A percentile compares a stretch with the other conserved stretches of the same genome.
These are phyloP conservation scores for Delphinapterus leucas DNA, from an alignment of 2,113 vertebrate genomes.

Conservation along the genomic window DNA sequence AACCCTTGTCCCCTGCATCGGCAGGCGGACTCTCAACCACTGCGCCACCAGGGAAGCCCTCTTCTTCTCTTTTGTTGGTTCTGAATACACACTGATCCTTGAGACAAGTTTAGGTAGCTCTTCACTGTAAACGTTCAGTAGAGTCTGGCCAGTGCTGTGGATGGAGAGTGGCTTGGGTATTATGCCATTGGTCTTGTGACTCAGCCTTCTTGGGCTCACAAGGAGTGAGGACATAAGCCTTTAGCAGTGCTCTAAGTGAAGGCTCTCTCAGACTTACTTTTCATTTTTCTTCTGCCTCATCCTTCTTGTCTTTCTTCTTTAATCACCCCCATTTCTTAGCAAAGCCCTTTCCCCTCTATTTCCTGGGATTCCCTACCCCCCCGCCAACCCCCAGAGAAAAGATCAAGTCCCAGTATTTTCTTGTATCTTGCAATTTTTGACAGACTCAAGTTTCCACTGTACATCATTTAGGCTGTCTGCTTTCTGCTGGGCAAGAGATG, in stretches of 20 bases:
- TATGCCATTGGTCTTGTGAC: not conserved
- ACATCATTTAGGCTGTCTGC: not conserved
- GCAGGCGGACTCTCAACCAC: too few relatives aligned
- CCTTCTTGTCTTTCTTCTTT: not conserved
- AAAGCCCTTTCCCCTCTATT: not conserved
- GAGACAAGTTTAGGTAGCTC: not conserved
- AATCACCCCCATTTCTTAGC: not conserved
- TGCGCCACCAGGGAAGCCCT: not conserved
- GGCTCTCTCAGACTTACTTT: not conserved
- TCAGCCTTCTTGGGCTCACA: not conserved
- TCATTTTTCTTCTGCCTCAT: not conserved
- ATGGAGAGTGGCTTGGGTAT: not conserved
- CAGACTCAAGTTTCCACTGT: not conserved
- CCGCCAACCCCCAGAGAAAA: not conserved
- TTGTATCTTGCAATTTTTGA: not conserved
- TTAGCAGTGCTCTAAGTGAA: not conserved
- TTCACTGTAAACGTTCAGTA: not conserved
- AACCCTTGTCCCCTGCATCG: too few relatives aligned
- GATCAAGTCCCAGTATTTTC: not conserved
- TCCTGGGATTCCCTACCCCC: not conserved
- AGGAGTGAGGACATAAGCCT: not conserved
- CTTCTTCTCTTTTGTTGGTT: not conserved
- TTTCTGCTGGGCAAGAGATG: not conserved
- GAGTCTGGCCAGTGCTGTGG: not conserved
- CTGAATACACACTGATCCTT: not conserved